phyloP scores from a whole-genome alignment of 2,797 vertebrate species.

The Falco concolor region DNA sequence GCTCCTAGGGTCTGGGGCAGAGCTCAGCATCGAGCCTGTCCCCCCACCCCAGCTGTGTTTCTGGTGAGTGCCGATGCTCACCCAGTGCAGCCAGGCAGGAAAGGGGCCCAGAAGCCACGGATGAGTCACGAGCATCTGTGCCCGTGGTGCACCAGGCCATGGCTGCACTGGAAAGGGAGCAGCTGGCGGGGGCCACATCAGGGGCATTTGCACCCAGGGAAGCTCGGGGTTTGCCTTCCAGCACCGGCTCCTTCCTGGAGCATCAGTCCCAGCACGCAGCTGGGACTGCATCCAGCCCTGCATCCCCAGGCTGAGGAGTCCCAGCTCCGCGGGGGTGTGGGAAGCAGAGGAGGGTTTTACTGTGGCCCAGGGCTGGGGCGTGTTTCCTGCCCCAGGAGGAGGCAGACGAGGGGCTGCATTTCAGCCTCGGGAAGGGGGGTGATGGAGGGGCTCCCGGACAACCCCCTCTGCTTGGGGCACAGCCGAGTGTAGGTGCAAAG shows the following conservation, averaged over 20 bases:
- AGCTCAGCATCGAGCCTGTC: background rate
- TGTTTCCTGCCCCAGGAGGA: background rate
- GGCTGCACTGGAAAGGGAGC: accelerated
- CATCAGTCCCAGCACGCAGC: background rate
- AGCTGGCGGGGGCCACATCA: accelerated
- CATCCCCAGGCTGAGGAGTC: background rate
- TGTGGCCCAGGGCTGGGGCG: background rate
- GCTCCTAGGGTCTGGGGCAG: background rate
- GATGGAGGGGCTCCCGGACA: background rate
- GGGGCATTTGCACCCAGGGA: background rate
- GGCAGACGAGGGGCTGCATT: background rate
- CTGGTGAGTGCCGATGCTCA: accelerated
- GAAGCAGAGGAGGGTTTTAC: background rate
- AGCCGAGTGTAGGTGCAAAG: background rate
- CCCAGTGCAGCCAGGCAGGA: accelerated
- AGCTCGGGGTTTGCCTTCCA: background rate
- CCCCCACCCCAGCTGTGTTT: background rate
- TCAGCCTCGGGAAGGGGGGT: background rate
- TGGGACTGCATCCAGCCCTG: background rate
- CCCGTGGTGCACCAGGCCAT: background rate
- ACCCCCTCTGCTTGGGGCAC: background rate
- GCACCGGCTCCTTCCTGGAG: background rate
- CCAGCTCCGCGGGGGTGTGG: accelerated
- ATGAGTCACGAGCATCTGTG: background rate
- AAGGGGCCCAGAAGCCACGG: conserved; percentile 8